Conservation (phyloP, 1,140 invertebrate genomes). For the Drosophila melanogaster region DNA sequence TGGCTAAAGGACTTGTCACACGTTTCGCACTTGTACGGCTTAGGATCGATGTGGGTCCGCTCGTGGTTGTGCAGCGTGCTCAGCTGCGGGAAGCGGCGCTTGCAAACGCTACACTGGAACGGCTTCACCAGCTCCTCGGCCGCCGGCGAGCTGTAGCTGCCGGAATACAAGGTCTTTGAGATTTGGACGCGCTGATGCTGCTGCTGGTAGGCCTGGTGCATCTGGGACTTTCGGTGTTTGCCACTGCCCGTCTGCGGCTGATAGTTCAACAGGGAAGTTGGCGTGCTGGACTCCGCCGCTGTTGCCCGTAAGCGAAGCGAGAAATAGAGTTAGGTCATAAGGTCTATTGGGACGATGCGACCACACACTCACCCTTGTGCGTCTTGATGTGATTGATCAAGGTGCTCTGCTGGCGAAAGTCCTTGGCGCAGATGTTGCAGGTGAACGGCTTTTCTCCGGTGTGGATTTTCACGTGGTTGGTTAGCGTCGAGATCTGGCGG, state of each 20-base stretch:
- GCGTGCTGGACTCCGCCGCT: slow-evolving; percentile 77
- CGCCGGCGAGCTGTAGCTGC: slow-evolving; percentile 80
- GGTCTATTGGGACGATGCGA: background rate
- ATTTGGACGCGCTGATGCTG: slow-evolving; percentile 77
- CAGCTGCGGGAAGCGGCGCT: slow-evolving; percentile 81
- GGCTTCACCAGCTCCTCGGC: slow-evolving; percentile 83
- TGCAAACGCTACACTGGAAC: slow-evolving; percentile 84
- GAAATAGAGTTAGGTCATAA: background rate
- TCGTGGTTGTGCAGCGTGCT: slow-evolving; percentile 83
- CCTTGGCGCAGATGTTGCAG: slow-evolving; percentile 82
- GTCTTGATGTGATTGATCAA: slow-evolving; percentile 84
- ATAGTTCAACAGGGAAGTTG: slow-evolving; percentile 76
- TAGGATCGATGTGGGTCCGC: slow-evolving; percentile 83
- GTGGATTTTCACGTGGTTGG: slow-evolving; percentile 84
- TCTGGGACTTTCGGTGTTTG: slow-evolving; percentile 69
- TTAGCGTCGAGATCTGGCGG: slow-evolving; percentile 82
- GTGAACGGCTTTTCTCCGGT: slow-evolving; percentile 84
- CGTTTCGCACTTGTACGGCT: slow-evolving; percentile 83
- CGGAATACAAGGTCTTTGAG: slow-evolving; percentile 81
- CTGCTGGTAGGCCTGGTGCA: slow-evolving; percentile 74
- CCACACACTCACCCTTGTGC: slow-evolving; percentile 76
- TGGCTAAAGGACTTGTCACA: slow-evolving; percentile 84
- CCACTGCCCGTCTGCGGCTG: slow-evolving; percentile 65
- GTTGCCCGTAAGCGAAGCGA: slow-evolving; percentile 5
- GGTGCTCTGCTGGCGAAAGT: slow-evolving; percentile 83